Base-by-base conservation (phyloP, 2,113 vertebrate species). In the Mus spicilegus region DNA sequence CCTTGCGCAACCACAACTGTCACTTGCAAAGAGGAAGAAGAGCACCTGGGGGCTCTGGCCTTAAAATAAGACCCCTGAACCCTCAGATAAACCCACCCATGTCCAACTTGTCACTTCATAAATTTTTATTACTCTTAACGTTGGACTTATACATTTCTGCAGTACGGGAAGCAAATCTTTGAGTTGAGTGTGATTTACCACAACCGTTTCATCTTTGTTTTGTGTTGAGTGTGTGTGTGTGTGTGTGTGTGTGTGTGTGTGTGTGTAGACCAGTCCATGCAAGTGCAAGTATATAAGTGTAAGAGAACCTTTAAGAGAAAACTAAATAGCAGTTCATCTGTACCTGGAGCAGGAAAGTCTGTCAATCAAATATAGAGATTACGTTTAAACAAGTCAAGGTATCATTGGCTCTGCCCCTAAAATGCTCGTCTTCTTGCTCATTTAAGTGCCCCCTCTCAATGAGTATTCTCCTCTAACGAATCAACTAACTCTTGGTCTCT, bases 1-100 rank as follows among this genome's bases (percentile, higher is more conserved):
- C 75, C 97, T 93, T 97, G 94, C 0, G 91, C 0, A 98, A 97
- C 97, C 42, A 3, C 90, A 88, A 0, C 0, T 58, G 95, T 72
- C 97, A 0, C 54, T 96, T 98, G 96, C 88, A 96, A 93, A 39
- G 86, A 92, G 36, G 87, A 96, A 97, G 96, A 98, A 98, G 93
- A 96, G 97, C 98, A 98, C 97, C 98, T 98, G 98, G 92, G 88
- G 72, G 51, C 85, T 97, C 96, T 80, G 49, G 93, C 93, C 96
- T 97, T 98, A 98, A 98, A 98, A 98, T 97, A 95, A 98, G 94
- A 95, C 78, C 90, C 96, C 49, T 54, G 93, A 94, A 89, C 26
- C 33, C 63, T 94, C 76, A 76, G 58, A 69, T 70, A 51, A 81
- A 70, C 12, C 84, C 87, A 19, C n/a, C 20, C 69, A 30, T 30